These are phyloP conservation scores for Nebria salina DNA, from an alignment of 2,888 invertebrate species.

Conservation along the genomic window DNA sequence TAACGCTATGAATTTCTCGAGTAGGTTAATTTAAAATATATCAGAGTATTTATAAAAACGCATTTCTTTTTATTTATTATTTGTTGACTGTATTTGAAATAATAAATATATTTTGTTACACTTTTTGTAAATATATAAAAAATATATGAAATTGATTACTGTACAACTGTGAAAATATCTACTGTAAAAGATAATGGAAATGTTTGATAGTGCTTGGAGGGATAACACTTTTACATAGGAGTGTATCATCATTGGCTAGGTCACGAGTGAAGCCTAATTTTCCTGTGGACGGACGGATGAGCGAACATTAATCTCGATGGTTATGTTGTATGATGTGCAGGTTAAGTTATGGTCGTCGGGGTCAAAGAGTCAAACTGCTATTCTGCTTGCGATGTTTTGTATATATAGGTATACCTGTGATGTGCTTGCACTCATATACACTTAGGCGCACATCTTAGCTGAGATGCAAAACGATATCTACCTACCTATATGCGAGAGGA, in stretches of 20 bases:
- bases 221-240: background rate
- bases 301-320: constrained; percentile 43
- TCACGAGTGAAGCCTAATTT: constrained; percentile 37
- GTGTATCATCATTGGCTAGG: constrained; percentile 7
- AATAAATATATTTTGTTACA: no score
- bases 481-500: background rate
- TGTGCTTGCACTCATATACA: background rate
- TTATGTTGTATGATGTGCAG: constrained; percentile 43
- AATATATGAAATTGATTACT: background rate
- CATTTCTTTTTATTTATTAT: no score
- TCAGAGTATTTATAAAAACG: no score
- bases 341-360: constrained; percentile 36
- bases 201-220: background rate
- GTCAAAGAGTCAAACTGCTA: constrained; percentile 38
- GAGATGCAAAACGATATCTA: background rate
- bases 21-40: no score
- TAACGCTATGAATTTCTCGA: no score
- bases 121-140: no score
- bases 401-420: background rate
- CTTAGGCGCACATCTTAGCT: background rate
- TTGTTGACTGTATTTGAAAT: no score
- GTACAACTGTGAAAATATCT: background rate
- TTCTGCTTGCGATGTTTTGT: constrained; percentile 16
- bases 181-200: background rate
- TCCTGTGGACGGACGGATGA: constrained; percentile 27